These are phyloP conservation scores for Salarias fasciatus DNA, from an alignment of 2,797 vertebrate species.

Conservation along the genomic window DNA sequence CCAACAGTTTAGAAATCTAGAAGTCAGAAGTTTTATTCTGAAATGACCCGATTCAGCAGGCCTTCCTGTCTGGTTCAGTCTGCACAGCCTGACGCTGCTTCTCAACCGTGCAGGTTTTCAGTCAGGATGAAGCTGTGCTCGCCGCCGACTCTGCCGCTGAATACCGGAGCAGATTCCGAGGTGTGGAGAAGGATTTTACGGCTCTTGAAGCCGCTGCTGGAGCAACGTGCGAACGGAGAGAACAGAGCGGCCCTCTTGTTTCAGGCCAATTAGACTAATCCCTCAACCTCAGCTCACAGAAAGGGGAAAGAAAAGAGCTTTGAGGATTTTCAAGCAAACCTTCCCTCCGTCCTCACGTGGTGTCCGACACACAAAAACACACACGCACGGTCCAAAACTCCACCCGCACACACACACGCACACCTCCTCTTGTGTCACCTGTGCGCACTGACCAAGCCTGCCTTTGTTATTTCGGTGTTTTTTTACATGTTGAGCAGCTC, in stretches of 20 bases:
- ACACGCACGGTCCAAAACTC: slow-evolving; percentile 1
- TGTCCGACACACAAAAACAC: slow-evolving; percentile 18
- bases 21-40: too few relatives aligned
- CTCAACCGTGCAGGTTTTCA: too few relatives aligned
- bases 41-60: too few relatives aligned
- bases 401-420: slow-evolving; percentile 15
- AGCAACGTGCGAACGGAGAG: slow-evolving; percentile 43
- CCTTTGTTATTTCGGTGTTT: slow-evolving; percentile 20
- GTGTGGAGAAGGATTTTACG: slow-evolving; percentile 2
- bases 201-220: slow-evolving; percentile 59
- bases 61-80: too few relatives aligned
- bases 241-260: slow-evolving; percentile 66
- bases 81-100: too few relatives aligned
- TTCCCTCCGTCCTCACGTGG: slow-evolving; percentile 59
- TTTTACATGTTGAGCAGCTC: slow-evolving; percentile 41
- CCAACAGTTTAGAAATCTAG: too few relatives aligned
- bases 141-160: slow-evolving; percentile 24
- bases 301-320: slow-evolving; percentile 72
- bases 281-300: slow-evolving; percentile 68
- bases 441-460: slow-evolving; percentile 17
- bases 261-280: slow-evolving; percentile 77
- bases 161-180: slow-evolving; percentile 39
- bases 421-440: slow-evolving; percentile 54
- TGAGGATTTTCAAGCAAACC: slow-evolving; percentile 73
- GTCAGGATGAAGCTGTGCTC: background rate